These are phyloP conservation scores for Columbina picui DNA, from an alignment of 2,113 vertebrate genomes.

Conservation along the genomic window DNA sequence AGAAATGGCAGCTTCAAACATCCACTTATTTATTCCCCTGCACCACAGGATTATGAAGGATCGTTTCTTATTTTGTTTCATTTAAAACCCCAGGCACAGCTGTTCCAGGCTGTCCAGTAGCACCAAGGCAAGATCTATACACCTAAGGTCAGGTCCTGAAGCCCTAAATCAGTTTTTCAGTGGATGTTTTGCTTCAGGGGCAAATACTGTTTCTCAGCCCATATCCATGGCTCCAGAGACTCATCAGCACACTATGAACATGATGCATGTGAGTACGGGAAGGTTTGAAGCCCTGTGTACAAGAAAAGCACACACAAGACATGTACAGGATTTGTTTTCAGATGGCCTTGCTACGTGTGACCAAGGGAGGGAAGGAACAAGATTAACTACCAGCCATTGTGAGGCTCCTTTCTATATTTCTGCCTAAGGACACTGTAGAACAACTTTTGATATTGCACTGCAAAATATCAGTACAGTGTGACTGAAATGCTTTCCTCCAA, in stretches of 20 bases:
- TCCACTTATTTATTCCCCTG: neutral
- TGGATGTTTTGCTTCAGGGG: neutral
- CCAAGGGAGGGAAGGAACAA: neutral
- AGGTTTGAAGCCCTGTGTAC: neutral
- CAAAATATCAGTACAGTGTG: accelerated
- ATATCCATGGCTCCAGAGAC: neutral
- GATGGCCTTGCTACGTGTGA: accelerated
- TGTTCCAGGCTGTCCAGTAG: neutral
- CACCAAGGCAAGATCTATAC: neutral
- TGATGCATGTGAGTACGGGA: neutral
- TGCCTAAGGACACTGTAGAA: neutral
- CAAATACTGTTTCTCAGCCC: neutral
- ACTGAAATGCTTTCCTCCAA: neutral
- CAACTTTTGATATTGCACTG: neutral
- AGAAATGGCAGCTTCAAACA: slow-evolving; percentile 28
- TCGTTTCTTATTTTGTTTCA: neutral
- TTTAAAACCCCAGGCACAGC: neutral
- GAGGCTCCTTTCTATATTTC: neutral
- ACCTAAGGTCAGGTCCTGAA: neutral
- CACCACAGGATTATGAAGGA: neutral
- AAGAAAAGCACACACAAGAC: neutral
- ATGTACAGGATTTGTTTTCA: neutral
- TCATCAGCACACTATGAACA: neutral
- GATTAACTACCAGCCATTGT: neutral
- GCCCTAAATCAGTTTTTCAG: neutral